Percentiles rank a stretch among this genome's conserved stretches.
Conservation (phyloP, 2,797 vertebrate genomes). For the Bovichtus diacanthus region DNA sequence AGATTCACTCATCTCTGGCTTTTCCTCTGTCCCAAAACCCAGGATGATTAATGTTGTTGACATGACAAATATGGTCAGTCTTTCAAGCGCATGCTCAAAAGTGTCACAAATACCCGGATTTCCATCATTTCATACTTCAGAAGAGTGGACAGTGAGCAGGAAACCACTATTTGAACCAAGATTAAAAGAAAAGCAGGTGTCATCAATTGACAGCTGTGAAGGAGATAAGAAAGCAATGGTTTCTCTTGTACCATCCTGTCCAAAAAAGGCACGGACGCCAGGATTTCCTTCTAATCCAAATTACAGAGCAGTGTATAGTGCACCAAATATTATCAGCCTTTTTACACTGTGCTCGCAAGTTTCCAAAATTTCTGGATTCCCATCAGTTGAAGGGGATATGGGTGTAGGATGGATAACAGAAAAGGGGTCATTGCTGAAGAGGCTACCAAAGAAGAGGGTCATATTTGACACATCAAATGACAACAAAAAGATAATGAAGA, state of each 20-base stretch:
- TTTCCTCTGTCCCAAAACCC: conserved; percentile 58
- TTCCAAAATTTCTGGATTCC: conserved; percentile 70
- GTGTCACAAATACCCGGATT: conserved; percentile 63
- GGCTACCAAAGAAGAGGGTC: conserved; percentile 12
- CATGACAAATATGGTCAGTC: conserved; percentile 47
- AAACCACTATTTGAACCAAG: conserved; percentile 43
- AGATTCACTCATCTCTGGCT: conserved; percentile 57
- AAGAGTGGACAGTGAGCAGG: conserved; percentile 55
- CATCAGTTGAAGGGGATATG: conserved; percentile 39
- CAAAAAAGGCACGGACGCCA: conserved; percentile 39
- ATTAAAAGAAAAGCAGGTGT: conserved; percentile 26
- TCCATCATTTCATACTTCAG: conserved; percentile 45
- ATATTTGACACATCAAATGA: conserved; percentile 29
- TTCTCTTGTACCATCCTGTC: conserved; percentile 63
- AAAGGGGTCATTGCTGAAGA: conserved; percentile 28
- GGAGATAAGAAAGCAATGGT: conserved; percentile 52
- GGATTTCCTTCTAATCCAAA: conserved; percentile 67
- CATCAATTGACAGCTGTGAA: conserved; percentile 23
- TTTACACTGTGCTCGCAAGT: conserved; percentile 40
- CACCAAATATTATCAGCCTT: conserved; percentile 48
- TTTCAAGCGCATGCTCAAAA: conserved; percentile 46
- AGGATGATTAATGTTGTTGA: conserved; percentile 21
- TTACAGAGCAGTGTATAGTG: conserved; percentile 16
- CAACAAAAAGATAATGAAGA: conserved; percentile 13
- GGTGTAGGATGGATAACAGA: conserved; percentile 44